Base-by-base conservation (phyloP, 92 coral and sea anemone genomes). In the Zoanthus gigantus region DNA sequence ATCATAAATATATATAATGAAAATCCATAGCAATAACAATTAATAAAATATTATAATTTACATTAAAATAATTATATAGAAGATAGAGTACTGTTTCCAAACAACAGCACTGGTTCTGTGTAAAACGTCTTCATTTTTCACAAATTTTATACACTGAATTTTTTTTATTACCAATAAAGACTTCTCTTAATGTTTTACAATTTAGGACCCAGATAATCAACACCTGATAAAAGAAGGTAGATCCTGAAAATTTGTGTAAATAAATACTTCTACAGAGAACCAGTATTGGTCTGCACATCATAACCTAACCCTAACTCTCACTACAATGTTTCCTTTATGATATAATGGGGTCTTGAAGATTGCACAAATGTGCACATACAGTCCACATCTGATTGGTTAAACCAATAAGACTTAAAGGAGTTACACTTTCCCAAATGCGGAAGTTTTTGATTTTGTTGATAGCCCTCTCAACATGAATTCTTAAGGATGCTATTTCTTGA, bases 311-410 rank as follows among this genome's bases (percentile, higher is more conserved):
- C 71, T n/a, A 66, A 66, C 71, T 5, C 34, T 66, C 30, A 66
- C 71, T 66, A 66, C 37, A 66, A 6, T 18, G 71, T 66, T 66
- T 66, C 71, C 71, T 48, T 53, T 54, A 88, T 88, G 91, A 54
- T 15, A 82, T 45, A 60, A 88, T 82, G 54, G 79, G 72, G 30
- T 73, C 75, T 85, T 85, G 92, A 7, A 85, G 48, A 66, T 85
- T 85, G 45, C 92, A 90, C 32, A 90, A 72, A 77, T 85, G 78
- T 60, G 85, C 90, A 89, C 89, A 84, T 71, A 90, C 92, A 4
- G 92, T 46, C 92, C 92, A 85, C 86, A 85, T 90, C 57, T 83
- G 92, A 65, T 89, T 89, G 53, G 68, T 61, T 17, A 89, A 52
- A 0, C 65, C 15, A 57, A 53, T 53, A 53, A 53, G 60, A 53